Evolutionary conservation across 2,113 vertebrate species (phyloP).

Genomic region (Gnathonemus longibarbis): DNA sequence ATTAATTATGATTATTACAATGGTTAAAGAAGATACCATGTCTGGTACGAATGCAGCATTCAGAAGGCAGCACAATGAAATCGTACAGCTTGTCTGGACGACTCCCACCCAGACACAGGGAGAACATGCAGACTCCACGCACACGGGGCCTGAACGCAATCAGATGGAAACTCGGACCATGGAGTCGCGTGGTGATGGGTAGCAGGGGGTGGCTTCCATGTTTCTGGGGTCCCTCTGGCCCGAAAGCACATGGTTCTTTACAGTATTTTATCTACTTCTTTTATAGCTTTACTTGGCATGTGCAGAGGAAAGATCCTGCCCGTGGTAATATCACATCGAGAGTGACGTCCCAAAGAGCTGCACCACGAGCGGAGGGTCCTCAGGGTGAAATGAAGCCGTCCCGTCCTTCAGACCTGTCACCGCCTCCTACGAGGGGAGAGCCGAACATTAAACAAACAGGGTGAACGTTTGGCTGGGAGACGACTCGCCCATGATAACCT

Average conservation of each 20-base stretch:
- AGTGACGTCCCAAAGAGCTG: background rate
- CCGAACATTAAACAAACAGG: background rate
- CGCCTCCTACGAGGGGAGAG: background rate
- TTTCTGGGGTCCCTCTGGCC: background rate
- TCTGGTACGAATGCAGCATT: background rate
- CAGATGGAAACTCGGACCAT: background rate
- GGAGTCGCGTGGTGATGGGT: background rate
- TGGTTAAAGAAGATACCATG: background rate
- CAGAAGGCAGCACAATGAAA: background rate
- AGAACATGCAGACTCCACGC: background rate
- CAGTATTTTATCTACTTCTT: background rate
- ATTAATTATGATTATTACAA: constrained; percentile 8
- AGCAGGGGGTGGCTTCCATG: background rate
- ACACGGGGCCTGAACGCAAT: background rate
- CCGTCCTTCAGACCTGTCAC: background rate
- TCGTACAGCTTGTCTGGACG: background rate
- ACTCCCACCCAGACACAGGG: background rate
- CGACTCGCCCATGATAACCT: background rate
- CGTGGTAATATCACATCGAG: background rate
- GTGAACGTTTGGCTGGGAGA: background rate
- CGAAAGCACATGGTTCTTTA: background rate
- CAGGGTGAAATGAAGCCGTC: background rate
- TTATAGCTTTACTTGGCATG: background rate
- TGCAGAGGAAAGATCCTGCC: background rate
- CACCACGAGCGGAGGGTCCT: background rate